These are phyloP conservation scores for Diploscapter pachys DNA, from an alignment of 1,140 invertebrate species.

Conservation along the genomic window DNA sequence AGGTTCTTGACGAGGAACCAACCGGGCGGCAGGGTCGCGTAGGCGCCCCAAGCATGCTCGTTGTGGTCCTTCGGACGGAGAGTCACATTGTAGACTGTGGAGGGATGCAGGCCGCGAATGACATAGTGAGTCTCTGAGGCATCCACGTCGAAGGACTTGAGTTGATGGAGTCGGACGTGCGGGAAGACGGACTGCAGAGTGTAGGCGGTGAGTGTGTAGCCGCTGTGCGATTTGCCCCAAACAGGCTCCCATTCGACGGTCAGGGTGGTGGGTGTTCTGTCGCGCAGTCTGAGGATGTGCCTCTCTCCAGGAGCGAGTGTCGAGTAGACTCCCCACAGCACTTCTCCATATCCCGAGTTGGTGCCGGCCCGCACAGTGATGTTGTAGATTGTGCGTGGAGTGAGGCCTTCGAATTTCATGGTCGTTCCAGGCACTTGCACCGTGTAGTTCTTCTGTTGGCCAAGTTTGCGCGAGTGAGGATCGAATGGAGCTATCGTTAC, in stretches of 20 bases:
- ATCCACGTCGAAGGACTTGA: conserved; percentile 52
- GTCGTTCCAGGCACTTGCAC: conserved; percentile 54
- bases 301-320: conserved; percentile 51
- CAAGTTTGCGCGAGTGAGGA: conserved; percentile 41
- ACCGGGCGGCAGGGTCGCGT: conserved; percentile 57
- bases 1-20: conserved; percentile 57
- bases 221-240: conserved; percentile 53
- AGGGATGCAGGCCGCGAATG: conserved; percentile 51
- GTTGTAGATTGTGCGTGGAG: conserved; percentile 57
- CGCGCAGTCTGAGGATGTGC: conserved; percentile 52
- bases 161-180: conserved; percentile 40
- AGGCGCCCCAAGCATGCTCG: conserved; percentile 56
- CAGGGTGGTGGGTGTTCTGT: conserved; percentile 57
- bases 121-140: conserved; percentile 49
- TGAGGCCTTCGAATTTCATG: conserved; percentile 52
- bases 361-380: conserved; percentile 55
- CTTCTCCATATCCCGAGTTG: conserved; percentile 54
- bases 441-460: conserved; percentile 53
- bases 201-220: conserved; percentile 56
- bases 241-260: conserved; percentile 58
- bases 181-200: conserved; percentile 51
- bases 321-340: conserved; percentile 57
- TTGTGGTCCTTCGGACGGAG: conserved; percentile 53
- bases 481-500: conserved; percentile 58
- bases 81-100: conserved; percentile 59